phyloP scores from a whole-genome alignment of 2,113 vertebrate genomes.

The Passer domesticus region DNA sequence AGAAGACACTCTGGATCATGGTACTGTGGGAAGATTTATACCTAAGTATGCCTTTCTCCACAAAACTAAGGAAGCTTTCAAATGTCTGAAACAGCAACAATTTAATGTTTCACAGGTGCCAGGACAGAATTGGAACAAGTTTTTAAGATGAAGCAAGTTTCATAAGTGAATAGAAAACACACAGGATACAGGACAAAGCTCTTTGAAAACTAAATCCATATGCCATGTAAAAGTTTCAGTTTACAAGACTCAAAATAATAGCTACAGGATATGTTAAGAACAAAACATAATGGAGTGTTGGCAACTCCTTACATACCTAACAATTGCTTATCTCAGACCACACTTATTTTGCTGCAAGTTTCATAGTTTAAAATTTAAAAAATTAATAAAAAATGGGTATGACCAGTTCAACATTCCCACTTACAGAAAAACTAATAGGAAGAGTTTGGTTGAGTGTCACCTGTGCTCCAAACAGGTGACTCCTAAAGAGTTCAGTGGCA shows the following conservation, averaged over 20 bases:
- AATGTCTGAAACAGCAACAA: slow-evolving; percentile 37
- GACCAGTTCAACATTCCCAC: not conserved
- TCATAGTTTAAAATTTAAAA: not conserved
- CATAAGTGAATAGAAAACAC: slow-evolving; percentile 50
- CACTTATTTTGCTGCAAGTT: not conserved
- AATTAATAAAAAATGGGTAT: not conserved
- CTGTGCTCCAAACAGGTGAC: not conserved
- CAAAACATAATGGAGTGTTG: not conserved
- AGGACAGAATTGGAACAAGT: slow-evolving; percentile 59
- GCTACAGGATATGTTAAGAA: slow-evolving; percentile 37
- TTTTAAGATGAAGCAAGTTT: slow-evolving; percentile 53
- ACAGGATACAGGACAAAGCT: slow-evolving; percentile 42
- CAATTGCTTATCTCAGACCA: not conserved
- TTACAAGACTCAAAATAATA: slow-evolving; percentile 50
- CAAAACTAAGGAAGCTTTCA: slow-evolving; percentile 32
- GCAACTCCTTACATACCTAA: not conserved
- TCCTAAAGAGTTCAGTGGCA: not conserved
- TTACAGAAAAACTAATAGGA: not conserved
- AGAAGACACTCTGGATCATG: not conserved
- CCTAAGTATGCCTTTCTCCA: not conserved
- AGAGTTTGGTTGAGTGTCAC: not conserved
- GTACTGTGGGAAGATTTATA: not conserved
- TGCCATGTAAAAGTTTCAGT: not conserved
- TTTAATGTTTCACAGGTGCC: slow-evolving; percentile 56
- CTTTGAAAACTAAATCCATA: slow-evolving; percentile 38